A percentile compares a stretch with the other conserved stretches of the same genome.
These are phyloP conservation scores for Raja brachyura DNA, from an alignment of 2,113 vertebrate species.

Conservation along the genomic window DNA sequence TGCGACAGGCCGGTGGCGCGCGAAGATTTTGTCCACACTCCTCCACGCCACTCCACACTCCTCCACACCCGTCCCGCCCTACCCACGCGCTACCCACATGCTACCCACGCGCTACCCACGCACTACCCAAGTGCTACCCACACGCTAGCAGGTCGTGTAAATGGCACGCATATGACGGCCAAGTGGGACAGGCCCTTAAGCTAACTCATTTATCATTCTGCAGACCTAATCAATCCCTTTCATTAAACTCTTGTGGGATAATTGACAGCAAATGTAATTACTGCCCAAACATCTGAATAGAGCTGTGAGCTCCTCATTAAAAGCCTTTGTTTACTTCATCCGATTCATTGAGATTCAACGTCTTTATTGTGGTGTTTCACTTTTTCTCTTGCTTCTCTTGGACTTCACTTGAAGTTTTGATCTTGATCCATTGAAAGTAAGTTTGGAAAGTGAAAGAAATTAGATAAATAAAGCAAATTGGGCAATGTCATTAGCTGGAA, in stretches of 20 bases:
- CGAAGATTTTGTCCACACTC: no score
- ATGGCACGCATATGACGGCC: no score
- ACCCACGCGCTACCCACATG: no score
- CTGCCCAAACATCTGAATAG: constrained; percentile 84
- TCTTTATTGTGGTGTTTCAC: constrained; percentile 51
- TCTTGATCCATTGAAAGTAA: not conserved
- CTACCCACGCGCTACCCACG: no score
- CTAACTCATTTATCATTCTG: constrained; percentile 71
- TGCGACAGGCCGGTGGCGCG: no score
- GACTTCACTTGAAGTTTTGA: constrained; percentile 37
- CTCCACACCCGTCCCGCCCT: no score
- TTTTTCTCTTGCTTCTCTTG: constrained; percentile 49
- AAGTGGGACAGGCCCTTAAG: constrained; percentile 41
- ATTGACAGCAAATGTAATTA: constrained; percentile 82
- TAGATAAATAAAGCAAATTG: no score
- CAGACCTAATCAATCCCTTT: constrained; percentile 78
- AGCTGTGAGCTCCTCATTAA: constrained; percentile 81
- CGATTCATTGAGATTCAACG: constrained; percentile 70
- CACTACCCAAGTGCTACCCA: no score
- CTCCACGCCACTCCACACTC: no score
- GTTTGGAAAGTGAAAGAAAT: no score
- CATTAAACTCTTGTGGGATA: constrained; percentile 69
- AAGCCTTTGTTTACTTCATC: constrained; percentile 84
- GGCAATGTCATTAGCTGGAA: not conserved
- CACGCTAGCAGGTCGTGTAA: no score